Percentiles rank a stretch among this genome's conserved stretches.
These are phyloP conservation scores for Lithophane ornitopus DNA, from an alignment of 2,888 invertebrate genomes.

Conservation along the genomic window DNA sequence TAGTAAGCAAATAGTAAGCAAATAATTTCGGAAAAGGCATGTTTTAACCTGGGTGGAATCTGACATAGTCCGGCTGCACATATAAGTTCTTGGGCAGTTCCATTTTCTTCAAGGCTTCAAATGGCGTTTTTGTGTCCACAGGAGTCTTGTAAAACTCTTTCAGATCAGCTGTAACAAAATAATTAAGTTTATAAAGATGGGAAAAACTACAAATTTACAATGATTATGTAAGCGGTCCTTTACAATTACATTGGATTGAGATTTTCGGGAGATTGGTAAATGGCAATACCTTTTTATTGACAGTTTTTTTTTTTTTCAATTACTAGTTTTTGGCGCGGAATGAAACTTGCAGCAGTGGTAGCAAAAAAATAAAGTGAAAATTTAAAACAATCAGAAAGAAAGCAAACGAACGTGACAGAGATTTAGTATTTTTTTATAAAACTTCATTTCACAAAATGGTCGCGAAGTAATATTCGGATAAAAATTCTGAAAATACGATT, in stretches of 20 bases:
- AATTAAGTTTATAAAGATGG: not conserved
- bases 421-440: not conserved
- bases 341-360: not conserved
- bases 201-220: not conserved
- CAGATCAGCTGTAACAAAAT: slow-evolving; percentile 91
- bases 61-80: slow-evolving; percentile 94
- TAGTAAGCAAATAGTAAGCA: too few species aligned
- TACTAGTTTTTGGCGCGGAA: not conserved
- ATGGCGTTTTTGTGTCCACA: slow-evolving; percentile 93
- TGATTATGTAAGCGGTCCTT: not conserved
- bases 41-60: slow-evolving; percentile 94
- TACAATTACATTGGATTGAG: not conserved
- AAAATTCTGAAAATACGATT: not conserved
- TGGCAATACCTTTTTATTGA: not conserved
- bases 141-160: slow-evolving; percentile 93
- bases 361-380: not conserved
- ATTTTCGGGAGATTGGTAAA: not conserved
- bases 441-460: not conserved
- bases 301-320: not conserved
- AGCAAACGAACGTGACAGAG: not conserved
- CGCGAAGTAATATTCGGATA: not conserved
- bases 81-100: slow-evolving; percentile 97
- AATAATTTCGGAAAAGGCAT: not conserved
- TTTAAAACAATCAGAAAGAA: not conserved
- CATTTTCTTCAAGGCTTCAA: slow-evolving; percentile 93